These are phyloP conservation scores for Danio choprae DNA, from an alignment of 2,797 vertebrate genomes.

Conservation along the genomic window DNA sequence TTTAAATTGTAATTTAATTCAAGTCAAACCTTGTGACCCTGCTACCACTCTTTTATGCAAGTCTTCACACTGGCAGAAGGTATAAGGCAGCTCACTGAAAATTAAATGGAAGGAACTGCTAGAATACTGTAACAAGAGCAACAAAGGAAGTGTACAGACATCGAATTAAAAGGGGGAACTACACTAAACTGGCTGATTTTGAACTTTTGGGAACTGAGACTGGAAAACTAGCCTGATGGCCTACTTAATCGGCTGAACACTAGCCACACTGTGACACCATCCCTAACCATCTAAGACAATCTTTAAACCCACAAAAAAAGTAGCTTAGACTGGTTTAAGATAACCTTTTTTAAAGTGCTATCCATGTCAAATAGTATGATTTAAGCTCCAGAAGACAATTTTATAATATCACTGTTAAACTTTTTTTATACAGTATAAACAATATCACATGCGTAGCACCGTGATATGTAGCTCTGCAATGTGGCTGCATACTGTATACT, in stretches of 20 bases:
- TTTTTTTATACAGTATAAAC: too few species aligned
- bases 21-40: constrained; percentile 14
- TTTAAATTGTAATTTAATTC: constrained; percentile 19
- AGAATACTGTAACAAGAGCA: neutral
- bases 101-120: neutral
- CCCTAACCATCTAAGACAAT: neutral
- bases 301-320: neutral
- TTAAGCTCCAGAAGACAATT: neutral
- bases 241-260: neutral
- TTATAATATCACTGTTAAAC: too few species aligned
- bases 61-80: neutral
- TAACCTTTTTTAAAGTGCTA: neutral
- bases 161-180: neutral
- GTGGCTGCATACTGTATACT: too few species aligned
- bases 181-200: neutral
- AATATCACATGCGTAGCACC: too few species aligned
- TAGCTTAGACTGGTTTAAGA: neutral
- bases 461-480: too few species aligned
- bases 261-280: neutral
- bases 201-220: too few species aligned
- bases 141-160: neutral
- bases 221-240: neutral
- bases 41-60: neutral
- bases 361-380: neutral
- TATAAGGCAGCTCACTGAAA: neutral